Base-by-base conservation (phyloP, 2,113 vertebrate species). In the Chaetorhynchus papuensis region DNA sequence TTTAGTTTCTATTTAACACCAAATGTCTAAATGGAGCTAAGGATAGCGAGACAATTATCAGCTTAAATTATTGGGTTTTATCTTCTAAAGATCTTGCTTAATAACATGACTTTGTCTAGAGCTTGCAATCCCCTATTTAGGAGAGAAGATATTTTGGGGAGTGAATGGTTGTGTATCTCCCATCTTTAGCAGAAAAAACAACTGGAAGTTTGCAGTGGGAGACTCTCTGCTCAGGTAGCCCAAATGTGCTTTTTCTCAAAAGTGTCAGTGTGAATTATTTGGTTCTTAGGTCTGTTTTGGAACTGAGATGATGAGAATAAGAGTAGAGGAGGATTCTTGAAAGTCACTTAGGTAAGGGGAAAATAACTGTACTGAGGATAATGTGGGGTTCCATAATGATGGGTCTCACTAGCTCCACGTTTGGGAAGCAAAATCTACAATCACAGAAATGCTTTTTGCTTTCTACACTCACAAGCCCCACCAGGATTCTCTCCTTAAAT, bases 1-100 rank as follows among this genome's bases (percentile, higher is more conserved):
- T 91, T 95, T 85, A 28, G 54, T 89, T 96, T 76, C 82, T 83
- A 61, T 91, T 93, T 75, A 92, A 87, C 56, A 92, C 23, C 68
- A 94, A 94, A 75, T 93, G 72, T 90, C 94, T 94, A 78, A 83
- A 85, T 87, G 75, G 23, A 90, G 60, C 88, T 95, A 92, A 95
- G 92, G 79, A 87, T 91, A 93, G 76, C 15, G 54, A 96, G 92
- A 92, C 71, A 93, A 94, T 96, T 91, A 74, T 45, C 68, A 82
- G 12, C 86, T 85, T 82, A 85, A 96, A 91, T 89, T 83, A 90
- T 66, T 94, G 68, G 89, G 84, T 66, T 97, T 91, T 96, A 64
- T 83, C 71, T 93, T 90, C 44, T 93, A 24, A 92, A 83, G 78
- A 91, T 86, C 47, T 41, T 90, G 21, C 81, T 89, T 89, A 86